Base-by-base conservation (phyloP, 2,113 vertebrate genomes). In the Columba livia region DNA sequence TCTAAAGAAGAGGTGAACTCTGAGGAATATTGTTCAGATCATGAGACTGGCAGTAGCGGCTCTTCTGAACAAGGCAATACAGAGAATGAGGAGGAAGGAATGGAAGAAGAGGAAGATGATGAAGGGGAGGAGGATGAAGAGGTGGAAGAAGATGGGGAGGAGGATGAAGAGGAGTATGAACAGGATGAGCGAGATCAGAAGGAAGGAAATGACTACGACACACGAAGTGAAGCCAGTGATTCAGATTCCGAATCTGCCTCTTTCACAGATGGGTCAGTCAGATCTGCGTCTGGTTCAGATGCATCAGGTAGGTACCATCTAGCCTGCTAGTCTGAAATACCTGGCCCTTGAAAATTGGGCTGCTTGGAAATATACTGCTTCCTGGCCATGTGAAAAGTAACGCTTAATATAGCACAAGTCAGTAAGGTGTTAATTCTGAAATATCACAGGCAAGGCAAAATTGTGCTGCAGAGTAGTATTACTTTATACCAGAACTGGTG, bases 161-260 rank as follows among this genome's bases (percentile, higher is more conserved):
- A 94, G 40, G 98, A 97, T 28, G 98, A 98, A 64, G 99, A 98
- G 24, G 98, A 99, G 7, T 99, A 99, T 53, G 99, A 99, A 94
- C 98, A 98, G 18, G 99, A 99, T 58, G 99, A 99, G 47, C 96
- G 98, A 96, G 94, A 99, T 97, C 96, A 98, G 85, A 98, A 98
- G 86, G 98, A 99, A 81, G 98, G 97, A 80, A 98, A 98, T 38
- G 99, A 99, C 97, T 99, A 99, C 26, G 99, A 99, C 86, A 99
- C 99, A 4, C 98, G 99, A 78, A 99, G 99, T 56, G 99, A 99
- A 96, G 99, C 99, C 61, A 99, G 99, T 0, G 99, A 99, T 96
- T 99, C 99, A 6, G 99, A 99, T 56, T 99, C 99, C 18, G 99
- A 99, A 85, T 99, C 99, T 0, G 98, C 99, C 71, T 99, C 99